These are phyloP conservation scores for Andrena cerasifolii DNA, from an alignment of 1,140 invertebrate species.

Conservation along the genomic window DNA sequence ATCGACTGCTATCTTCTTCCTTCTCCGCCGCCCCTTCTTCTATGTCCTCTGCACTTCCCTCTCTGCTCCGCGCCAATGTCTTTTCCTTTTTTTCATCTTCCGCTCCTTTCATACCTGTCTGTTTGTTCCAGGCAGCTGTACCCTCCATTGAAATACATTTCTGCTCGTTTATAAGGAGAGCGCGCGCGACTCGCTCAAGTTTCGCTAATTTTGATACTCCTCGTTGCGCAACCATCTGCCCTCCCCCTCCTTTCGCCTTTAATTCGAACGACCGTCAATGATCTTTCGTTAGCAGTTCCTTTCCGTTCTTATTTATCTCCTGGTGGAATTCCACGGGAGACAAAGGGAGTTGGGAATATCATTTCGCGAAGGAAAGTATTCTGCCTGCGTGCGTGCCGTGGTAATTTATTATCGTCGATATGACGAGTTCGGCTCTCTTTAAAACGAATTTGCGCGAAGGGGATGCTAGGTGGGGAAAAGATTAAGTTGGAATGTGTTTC, in stretches of 20 bases:
- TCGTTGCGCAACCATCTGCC: slow-evolving; percentile 32
- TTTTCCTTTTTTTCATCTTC: slow-evolving; percentile 51
- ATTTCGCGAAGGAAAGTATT: not conserved
- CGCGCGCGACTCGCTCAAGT: slow-evolving; percentile 1
- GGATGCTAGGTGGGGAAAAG: no score
- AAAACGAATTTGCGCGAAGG: no score
- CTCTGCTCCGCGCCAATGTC: not conserved
- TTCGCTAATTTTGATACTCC: slow-evolving; percentile 70
- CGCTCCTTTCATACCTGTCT: slow-evolving; percentile 34
- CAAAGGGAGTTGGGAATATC: not conserved
- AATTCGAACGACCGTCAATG: slow-evolving; percentile 17
- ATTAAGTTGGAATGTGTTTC: no score
- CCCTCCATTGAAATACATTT: slow-evolving; percentile 20
- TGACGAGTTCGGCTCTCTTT: no score
- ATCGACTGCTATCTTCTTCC: not conserved
- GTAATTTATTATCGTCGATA: not conserved
- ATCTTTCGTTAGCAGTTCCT: slow-evolving; percentile 6
- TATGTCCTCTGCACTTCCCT: not conserved
- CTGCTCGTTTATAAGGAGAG: slow-evolving; percentile 10
- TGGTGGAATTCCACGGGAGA: not conserved
- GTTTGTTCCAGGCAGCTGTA: slow-evolving; percentile 28
- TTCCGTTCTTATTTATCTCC: not conserved
- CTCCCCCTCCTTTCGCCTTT: slow-evolving; percentile 6
- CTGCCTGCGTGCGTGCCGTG: no score
- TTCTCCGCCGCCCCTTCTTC: no score